phyloP scores from a whole-genome alignment of 1,140 invertebrate genomes.

The Oncopeltus fasciatus region DNA sequence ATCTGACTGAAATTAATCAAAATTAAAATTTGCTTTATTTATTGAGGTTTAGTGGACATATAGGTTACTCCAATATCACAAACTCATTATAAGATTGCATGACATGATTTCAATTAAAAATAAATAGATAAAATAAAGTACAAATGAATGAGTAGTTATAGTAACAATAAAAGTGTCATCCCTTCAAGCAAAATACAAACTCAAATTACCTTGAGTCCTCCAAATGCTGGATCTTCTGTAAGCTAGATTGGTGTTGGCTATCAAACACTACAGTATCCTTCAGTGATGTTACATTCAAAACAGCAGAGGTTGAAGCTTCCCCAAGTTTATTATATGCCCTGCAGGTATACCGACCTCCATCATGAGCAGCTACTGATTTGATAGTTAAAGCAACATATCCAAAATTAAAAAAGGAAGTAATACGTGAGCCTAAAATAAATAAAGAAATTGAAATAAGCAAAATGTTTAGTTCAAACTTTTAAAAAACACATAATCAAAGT shows the following conservation, averaged over 20 bases:
- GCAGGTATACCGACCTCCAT: conserved; percentile 85
- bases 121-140: too few species aligned
- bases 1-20: too few species aligned
- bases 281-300: conserved; percentile 71
- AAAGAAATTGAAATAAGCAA: not conserved
- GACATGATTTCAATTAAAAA: too few species aligned
- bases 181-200: too few species aligned
- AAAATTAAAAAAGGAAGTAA: conserved; percentile 90
- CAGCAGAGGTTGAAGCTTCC: conserved; percentile 74
- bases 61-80: too few species aligned
- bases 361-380: conserved; percentile 76
- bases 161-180: too few species aligned
- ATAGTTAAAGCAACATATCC: conserved; percentile 93
- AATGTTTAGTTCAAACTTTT: too few species aligned
- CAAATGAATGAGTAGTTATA: too few species aligned
- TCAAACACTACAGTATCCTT: conserved; percentile 69
- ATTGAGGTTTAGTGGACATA: too few species aligned
- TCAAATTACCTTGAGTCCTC: conserved; percentile 54
- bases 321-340: conserved; percentile 75
- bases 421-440: conserved; percentile 52
- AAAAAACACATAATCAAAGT: too few species aligned
- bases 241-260: conserved; percentile 69
- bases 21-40: too few species aligned
- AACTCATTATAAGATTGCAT: too few species aligned
- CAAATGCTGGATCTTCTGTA: conserved; percentile 76